Evolutionary conservation across 2,797 vertebrate species (phyloP).

Genomic region (Muraenolepis orangiensis): DNA sequence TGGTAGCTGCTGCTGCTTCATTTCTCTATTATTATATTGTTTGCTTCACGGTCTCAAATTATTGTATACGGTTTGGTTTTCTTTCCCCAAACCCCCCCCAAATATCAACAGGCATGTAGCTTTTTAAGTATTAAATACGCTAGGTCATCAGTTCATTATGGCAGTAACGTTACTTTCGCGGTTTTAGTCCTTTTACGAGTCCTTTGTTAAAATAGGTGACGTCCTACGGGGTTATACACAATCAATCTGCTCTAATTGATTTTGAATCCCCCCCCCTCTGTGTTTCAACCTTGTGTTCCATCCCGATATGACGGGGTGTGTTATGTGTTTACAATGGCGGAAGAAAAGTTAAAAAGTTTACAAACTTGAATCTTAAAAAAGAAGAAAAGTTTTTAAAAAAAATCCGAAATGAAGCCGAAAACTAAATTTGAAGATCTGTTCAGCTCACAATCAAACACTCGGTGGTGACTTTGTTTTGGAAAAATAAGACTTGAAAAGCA

Average conservation of each 20-base stretch:
- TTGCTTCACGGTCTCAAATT: no score
- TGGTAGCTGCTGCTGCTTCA: no score
- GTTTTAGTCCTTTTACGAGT: constrained; percentile 31
- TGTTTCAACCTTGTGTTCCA: constrained; percentile 69
- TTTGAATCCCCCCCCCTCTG: constrained; percentile 35
- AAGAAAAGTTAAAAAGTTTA: constrained; percentile 75
- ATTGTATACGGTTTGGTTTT: constrained; percentile 35
- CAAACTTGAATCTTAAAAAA: constrained; percentile 80
- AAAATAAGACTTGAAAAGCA: constrained; percentile 82
- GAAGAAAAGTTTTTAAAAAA: no score
- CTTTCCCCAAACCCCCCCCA: constrained; percentile 27
- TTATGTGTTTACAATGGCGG: constrained; percentile 78
- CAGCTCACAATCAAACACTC: constrained; percentile 65
- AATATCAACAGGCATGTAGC: constrained; percentile 53
- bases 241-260: constrained; percentile 53
- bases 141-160: constrained; percentile 57
- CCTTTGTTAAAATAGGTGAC: constrained; percentile 41
- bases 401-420: constrained; percentile 69
- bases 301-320: constrained; percentile 70
- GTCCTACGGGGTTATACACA: constrained; percentile 47
- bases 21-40: no score
- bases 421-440: constrained; percentile 68
- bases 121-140: constrained; percentile 53
- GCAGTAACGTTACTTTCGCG: constrained; percentile 42
- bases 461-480: constrained; percentile 76